A percentile compares a stretch with the other conserved stretches of the same genome.
Evolutionary conservation across 2,888 invertebrate species (phyloP).

Genomic region (Odontocolon sp.): DNA sequence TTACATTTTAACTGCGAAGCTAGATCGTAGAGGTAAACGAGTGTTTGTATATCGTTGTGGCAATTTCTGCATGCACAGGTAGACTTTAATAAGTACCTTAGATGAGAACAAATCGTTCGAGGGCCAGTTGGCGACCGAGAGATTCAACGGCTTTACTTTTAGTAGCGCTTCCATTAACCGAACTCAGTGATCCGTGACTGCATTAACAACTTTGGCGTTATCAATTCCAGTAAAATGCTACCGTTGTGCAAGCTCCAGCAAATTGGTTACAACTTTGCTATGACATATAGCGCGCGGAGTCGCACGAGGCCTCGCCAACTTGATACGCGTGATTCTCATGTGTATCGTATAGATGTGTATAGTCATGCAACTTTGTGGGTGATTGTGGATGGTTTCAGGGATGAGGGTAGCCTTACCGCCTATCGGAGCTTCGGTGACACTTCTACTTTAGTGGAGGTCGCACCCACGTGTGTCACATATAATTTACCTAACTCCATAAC

Average conservation of each 20-base stretch:
- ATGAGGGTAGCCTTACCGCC: slow-evolving; percentile 55
- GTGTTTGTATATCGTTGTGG: background rate
- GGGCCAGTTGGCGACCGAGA: background rate
- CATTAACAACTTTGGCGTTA: slow-evolving; percentile 77
- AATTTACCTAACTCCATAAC: slow-evolving; percentile 75
- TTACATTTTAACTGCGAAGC: too few relatives aligned
- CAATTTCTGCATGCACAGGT: background rate
- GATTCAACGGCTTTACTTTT: slow-evolving; percentile 45
- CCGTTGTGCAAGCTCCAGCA: slow-evolving; percentile 66
- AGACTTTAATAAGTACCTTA: background rate
- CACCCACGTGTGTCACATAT: slow-evolving; percentile 70
- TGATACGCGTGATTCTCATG: slow-evolving; percentile 37
- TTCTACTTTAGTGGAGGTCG: slow-evolving; percentile 61
- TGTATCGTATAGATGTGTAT: slow-evolving; percentile 47
- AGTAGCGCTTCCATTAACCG: slow-evolving; percentile 61
- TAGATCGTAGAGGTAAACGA: too few relatives aligned
- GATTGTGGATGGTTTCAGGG: slow-evolving; percentile 28
- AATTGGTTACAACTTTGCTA: slow-evolving; percentile 69
- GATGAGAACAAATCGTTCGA: slow-evolving; percentile 7
- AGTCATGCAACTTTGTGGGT: slow-evolving; percentile 36
- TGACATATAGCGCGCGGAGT: background rate
- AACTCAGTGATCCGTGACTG: slow-evolving; percentile 75
- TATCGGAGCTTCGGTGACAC: slow-evolving; percentile 63
- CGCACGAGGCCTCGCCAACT: background rate
- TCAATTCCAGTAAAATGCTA: slow-evolving; percentile 74